phyloP scores from a whole-genome alignment of 2,888 invertebrate genomes.

The Catocala sponsa region DNA sequence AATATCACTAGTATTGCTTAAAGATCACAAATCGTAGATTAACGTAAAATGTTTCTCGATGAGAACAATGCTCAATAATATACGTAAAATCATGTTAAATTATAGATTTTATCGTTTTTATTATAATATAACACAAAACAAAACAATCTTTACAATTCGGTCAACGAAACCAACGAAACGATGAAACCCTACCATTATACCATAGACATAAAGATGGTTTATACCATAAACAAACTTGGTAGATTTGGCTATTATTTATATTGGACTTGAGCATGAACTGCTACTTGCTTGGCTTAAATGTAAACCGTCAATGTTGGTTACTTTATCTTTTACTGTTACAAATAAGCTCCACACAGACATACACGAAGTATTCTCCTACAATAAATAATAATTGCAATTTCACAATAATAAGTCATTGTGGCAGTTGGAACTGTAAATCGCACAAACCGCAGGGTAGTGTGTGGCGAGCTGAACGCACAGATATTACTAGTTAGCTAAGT shows the following conservation, averaged over 20 bases:
- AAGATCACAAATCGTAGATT: slow-evolving; percentile 76
- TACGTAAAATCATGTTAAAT: slow-evolving; percentile 72
- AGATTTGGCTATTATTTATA: not conserved
- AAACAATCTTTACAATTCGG: slow-evolving; percentile 78
- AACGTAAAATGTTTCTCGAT: slow-evolving; percentile 59
- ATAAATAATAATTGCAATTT: too few relatives aligned
- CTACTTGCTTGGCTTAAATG: too few relatives aligned
- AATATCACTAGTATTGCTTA: slow-evolving; percentile 84
- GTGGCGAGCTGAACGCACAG: too few relatives aligned
- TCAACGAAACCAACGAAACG: slow-evolving; percentile 81
- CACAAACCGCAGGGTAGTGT: too few relatives aligned
- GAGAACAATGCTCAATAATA: slow-evolving; percentile 59
- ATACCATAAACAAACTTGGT: slow-evolving; percentile 55
- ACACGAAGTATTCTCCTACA: too few relatives aligned
- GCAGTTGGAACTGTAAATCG: too few relatives aligned
- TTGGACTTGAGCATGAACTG: not conserved
- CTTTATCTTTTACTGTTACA: too few relatives aligned
- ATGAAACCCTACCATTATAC: slow-evolving; percentile 74
- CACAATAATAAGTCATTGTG: too few relatives aligned
- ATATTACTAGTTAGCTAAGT: too few relatives aligned
- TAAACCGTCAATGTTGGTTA: too few relatives aligned
- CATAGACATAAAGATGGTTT: slow-evolving; percentile 56
- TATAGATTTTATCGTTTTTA: slow-evolving; percentile 66
- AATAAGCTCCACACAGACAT: too few relatives aligned
- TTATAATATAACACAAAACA: slow-evolving; percentile 78